Percentiles rank a stretch among this genome's conserved stretches.
These are phyloP conservation scores for Monopterus albus DNA, from an alignment of 2,113 vertebrate genomes.

Conservation along the genomic window DNA sequence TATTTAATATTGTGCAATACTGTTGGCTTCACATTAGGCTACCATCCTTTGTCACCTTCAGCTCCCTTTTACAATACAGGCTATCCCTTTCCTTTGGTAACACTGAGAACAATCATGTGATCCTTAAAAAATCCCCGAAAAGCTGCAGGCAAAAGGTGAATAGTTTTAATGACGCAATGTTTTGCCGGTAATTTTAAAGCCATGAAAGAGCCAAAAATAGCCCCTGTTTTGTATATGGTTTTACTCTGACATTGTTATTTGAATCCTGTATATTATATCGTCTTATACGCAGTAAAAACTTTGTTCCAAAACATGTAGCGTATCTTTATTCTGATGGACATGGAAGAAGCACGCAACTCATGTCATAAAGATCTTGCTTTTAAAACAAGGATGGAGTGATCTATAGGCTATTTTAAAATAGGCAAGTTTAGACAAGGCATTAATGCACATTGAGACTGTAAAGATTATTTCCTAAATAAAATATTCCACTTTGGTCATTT, in stretches of 20 bases:
- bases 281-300: slow-evolving; percentile 61
- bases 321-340: slow-evolving; percentile 3
- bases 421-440: neutral
- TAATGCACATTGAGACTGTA: neutral
- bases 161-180: slow-evolving; percentile 59
- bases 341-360: no score
- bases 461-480: neutral
- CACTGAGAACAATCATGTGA: slow-evolving; percentile 70
- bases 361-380: neutral
- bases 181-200: slow-evolving; percentile 61
- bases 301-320: slow-evolving; percentile 38
- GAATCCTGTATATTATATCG: slow-evolving; percentile 82
- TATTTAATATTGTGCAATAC: slow-evolving; percentile 74
- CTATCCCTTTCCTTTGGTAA: slow-evolving; percentile 12
- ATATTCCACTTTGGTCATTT: neutral
- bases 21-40: slow-evolving; percentile 44
- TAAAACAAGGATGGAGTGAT: neutral
- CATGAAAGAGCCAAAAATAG: slow-evolving; percentile 66
- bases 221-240: slow-evolving; percentile 56
- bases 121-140: slow-evolving; percentile 25
- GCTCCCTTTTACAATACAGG: slow-evolving; percentile 33
- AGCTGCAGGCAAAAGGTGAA: slow-evolving; percentile 33
- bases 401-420: no score
- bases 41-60: slow-evolving; percentile 23
- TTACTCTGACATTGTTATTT: slow-evolving; percentile 83